Evolutionary conservation across 1,140 invertebrate species (phyloP).

Genomic region (Halesus radiatus): DNA sequence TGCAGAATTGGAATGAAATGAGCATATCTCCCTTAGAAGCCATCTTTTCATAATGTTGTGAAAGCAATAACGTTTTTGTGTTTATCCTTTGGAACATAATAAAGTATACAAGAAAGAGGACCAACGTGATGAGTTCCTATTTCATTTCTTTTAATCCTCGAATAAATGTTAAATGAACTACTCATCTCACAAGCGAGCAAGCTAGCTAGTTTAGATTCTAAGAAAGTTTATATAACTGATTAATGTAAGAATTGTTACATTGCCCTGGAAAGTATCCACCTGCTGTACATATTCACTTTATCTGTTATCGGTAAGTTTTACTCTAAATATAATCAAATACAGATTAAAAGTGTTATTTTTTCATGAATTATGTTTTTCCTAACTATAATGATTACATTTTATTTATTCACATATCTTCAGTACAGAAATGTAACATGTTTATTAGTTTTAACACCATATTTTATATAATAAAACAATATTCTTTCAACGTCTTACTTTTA

Average conservation of each 20-base stretch:
- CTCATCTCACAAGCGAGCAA: slow-evolving; percentile 44
- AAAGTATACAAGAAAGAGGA: slow-evolving; percentile 58
- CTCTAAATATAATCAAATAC: slow-evolving; percentile 31
- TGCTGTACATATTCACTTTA: slow-evolving; percentile 52
- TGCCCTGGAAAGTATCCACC: slow-evolving; percentile 15
- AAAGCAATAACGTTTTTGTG: slow-evolving; percentile 52
- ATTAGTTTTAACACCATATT: slow-evolving; percentile 18
- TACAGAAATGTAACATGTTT: slow-evolving; percentile 12
- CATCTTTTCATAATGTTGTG: slow-evolving; percentile 41
- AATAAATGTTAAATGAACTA: slow-evolving; percentile 44
- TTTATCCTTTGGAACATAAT: slow-evolving; percentile 40
- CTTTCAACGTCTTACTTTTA: neutral
- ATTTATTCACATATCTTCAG: slow-evolving; percentile 33
- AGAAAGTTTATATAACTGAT: slow-evolving; percentile 56
- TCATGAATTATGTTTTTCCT: slow-evolving; percentile 25
- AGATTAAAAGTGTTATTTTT: slow-evolving; percentile 30
- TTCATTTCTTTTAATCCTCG: slow-evolving; percentile 47
- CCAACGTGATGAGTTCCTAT: slow-evolving; percentile 58
- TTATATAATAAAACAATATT: slow-evolving; percentile 3
- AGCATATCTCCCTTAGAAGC: slow-evolving; percentile 47
- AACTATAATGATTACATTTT: slow-evolving; percentile 14
- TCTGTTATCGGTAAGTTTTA: slow-evolving; percentile 29
- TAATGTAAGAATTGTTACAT: slow-evolving; percentile 45
- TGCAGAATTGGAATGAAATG: slow-evolving; percentile 41
- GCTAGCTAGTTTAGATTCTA: slow-evolving; percentile 53